These are phyloP conservation scores for Gopherus flavomarginatus DNA, from an alignment of 2,113 vertebrate species.

Conservation along the genomic window DNA sequence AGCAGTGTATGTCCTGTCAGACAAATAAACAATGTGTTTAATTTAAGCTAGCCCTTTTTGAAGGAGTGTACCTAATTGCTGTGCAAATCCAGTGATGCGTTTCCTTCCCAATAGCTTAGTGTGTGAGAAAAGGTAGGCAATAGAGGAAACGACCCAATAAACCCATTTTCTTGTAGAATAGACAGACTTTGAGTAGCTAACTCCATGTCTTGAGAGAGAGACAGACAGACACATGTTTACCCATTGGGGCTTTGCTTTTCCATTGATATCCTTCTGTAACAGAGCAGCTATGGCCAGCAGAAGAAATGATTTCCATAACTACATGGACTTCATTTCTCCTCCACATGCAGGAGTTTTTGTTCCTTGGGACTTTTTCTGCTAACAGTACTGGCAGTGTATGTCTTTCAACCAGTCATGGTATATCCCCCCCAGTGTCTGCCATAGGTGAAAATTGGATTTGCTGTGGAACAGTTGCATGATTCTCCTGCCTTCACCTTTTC, in stretches of 20 bases:
- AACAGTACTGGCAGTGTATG: background rate
- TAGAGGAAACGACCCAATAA: background rate
- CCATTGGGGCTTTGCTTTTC: background rate
- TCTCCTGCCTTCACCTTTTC: background rate
- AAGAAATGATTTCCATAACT: background rate
- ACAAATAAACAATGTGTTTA: background rate
- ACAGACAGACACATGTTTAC: background rate
- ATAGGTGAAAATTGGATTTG: background rate
- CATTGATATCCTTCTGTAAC: background rate
- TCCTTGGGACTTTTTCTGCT: background rate
- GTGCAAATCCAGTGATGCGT: background rate
- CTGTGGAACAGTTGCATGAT: background rate
- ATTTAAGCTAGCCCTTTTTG: background rate
- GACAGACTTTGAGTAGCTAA: background rate
- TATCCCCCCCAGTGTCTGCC: background rate
- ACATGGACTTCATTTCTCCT: background rate
- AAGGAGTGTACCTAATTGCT: conserved; percentile 21
- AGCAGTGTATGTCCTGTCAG: background rate
- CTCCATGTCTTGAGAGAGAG: background rate
- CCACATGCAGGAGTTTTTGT: background rate
- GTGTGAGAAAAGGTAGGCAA: background rate
- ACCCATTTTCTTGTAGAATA: background rate
- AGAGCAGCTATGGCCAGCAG: background rate
- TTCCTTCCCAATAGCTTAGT: background rate
- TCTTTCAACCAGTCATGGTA: background rate